Base-by-base conservation (phyloP, 1,140 invertebrate species). In the Nasonia longicornis region DNA sequence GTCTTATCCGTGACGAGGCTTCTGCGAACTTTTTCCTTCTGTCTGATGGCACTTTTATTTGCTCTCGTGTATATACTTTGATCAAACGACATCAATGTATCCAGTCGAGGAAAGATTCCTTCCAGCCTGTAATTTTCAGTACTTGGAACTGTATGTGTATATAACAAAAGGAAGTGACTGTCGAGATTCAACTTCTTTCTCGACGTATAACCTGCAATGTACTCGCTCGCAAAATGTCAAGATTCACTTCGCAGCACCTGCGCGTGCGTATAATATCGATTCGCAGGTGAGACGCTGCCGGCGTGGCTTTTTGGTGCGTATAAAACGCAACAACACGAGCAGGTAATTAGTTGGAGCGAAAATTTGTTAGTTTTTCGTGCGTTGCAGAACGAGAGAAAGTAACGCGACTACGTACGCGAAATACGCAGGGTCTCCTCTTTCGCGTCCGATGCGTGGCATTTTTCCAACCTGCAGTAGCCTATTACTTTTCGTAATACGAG, bases 131-230 rank as follows among this genome's bases (percentile, higher is more conserved):
- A 58, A 58, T 58, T 58, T 52, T 58, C 52, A 42, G 38, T 10
- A 42, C 52, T 75, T 63, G 29, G 48, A 52, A 11, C 29, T 14
- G 3, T 67, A 29, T 7, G 16, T n/a, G 0, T 35, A 7, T n/a
- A n/a, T 58, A 16, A 42, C 38, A 42, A 42, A 45, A 26, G 29
- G 26, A 38, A 66, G 42, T 66, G 74, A 42, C 31, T 58, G 66
- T 35, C 45, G 67, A 69, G 76, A 78, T 78, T 78, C 29, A 29
- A 78, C 70, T 70, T 78, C 77, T 58, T 58, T 58, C 16, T 48
- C 3, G 52, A 16, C 7, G 38, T 42, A 16, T 64, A 22, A 42
- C 38, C 38, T 22, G 20, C 0, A 11, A 45, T 58, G 14, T 14
- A n/a, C 20, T 20, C 20, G 16, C 45, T 58, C 16, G 52, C 6